Percentiles rank a stretch among this genome's conserved stretches.
Conservation (phyloP, 2,113 vertebrate species). For the Bungarus multicinctus region DNA sequence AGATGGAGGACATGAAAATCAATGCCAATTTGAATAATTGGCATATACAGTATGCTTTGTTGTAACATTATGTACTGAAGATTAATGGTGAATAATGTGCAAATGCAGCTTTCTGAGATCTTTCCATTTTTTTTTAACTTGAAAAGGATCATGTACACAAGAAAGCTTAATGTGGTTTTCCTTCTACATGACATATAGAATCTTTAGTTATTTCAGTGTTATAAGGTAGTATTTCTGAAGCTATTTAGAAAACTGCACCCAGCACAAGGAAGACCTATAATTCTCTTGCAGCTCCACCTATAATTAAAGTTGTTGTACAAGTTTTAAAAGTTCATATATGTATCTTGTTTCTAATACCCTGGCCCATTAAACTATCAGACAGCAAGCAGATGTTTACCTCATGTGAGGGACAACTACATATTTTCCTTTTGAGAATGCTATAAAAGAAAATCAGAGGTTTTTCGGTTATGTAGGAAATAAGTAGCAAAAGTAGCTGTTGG, state of each 20-base stretch:
- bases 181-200: neutral
- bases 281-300: neutral
- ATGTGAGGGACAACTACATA: neutral
- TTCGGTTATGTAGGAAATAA: neutral
- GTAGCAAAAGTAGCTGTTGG: neutral
- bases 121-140: neutral
- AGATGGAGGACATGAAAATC: neutral
- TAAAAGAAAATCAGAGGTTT: neutral
- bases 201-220: neutral
- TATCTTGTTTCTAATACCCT: neutral
- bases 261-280: neutral
- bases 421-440: neutral
- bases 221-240: neutral
- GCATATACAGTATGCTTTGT: neutral
- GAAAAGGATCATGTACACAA: neutral
- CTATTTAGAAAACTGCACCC: neutral
- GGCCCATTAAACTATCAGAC: neutral
- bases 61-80: neutral
- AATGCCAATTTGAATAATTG: conserved; percentile 7
- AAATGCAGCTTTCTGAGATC: neutral
- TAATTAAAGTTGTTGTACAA: neutral
- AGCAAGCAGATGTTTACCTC: neutral
- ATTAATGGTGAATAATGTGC: neutral
- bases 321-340: conserved; percentile 6
- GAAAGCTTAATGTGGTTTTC: neutral